Percentiles rank a stretch among this genome's conserved stretches.
These are phyloP conservation scores for Argentina silus DNA, from an alignment of 2,797 vertebrate species.

Conservation along the genomic window DNA sequence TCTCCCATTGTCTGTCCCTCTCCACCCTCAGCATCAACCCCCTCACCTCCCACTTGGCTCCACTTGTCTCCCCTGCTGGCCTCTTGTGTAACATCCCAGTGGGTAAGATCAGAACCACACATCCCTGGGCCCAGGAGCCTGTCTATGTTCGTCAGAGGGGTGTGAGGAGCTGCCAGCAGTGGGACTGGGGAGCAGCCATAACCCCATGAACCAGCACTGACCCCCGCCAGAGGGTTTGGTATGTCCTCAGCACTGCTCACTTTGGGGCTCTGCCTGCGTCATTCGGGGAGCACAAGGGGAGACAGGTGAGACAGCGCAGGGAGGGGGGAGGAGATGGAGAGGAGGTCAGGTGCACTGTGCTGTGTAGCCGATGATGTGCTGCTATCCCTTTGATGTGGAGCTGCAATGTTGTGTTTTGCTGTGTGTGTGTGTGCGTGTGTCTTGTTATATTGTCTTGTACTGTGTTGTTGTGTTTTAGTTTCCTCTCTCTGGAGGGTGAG, in stretches of 20 bases:
- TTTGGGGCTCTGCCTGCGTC: constrained; percentile 46
- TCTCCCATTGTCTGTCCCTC: constrained; percentile 27
- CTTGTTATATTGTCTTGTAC: not conserved
- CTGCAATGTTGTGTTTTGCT: not conserved
- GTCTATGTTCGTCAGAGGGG: constrained; percentile 48
- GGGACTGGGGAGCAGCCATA: constrained; percentile 54
- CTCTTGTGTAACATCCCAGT: constrained; percentile 64
- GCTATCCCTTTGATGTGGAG: not conserved
- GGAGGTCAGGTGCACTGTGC: not conserved
- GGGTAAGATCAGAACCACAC: constrained; percentile 58
- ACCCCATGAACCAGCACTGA: constrained; percentile 35
- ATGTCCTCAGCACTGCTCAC: constrained; percentile 33
- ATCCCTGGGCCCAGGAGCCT: constrained; percentile 35
- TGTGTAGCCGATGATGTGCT: not conserved
- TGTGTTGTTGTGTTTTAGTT: not conserved
- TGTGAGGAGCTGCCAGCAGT: constrained; percentile 46
- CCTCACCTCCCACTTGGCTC: constrained; percentile 49
- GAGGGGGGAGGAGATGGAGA: constrained; percentile 20
- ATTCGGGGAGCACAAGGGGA: constrained; percentile 52
- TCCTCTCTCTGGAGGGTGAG: not conserved
- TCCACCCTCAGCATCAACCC: constrained; percentile 45
- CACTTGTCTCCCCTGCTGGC: constrained; percentile 53
- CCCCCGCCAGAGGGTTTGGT: constrained; percentile 22
- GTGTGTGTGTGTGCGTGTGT: not conserved
- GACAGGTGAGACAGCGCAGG: constrained; percentile 44